These are phyloP conservation scores for Rhinogobius similis DNA, from an alignment of 2,113 vertebrate genomes.

Conservation along the genomic window DNA sequence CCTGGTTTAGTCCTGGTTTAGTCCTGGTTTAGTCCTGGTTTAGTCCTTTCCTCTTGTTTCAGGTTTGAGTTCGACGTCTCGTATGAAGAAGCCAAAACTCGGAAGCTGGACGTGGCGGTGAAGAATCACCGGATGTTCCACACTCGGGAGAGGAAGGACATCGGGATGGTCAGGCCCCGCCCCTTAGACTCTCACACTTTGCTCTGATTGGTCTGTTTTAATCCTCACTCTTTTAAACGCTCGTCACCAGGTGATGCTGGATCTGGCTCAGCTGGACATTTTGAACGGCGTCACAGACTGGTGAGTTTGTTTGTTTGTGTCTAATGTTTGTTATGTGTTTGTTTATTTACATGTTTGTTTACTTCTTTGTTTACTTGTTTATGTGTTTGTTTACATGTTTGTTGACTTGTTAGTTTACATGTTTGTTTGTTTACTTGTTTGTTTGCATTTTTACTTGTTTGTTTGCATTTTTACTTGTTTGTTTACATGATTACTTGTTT, in stretches of 20 bases:
- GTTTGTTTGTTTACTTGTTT: too few relatives aligned
- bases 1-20: too few relatives aligned
- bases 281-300: conserved; percentile 84
- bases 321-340: too few relatives aligned
- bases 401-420: too few relatives aligned
- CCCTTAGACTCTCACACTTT: neutral
- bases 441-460: too few relatives aligned
- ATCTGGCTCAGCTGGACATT: conserved; percentile 86
- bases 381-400: too few relatives aligned
- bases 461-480: too few relatives aligned
- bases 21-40: neutral
- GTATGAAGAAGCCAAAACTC: conserved; percentile 81
- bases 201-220: too few relatives aligned
- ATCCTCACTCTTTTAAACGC: too few relatives aligned
- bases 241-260: conserved; percentile 81
- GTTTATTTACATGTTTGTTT: too few relatives aligned
- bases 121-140: conserved; percentile 89
- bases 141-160: conserved; percentile 87
- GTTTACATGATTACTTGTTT: too few relatives aligned
- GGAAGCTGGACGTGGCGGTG: conserved; percentile 88
- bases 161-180: conserved; percentile 89
- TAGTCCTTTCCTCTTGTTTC: neutral
- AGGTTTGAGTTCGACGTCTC: conserved; percentile 92
- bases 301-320: conserved; percentile 66
- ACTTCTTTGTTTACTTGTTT: too few relatives aligned